Conservation (phyloP, 2,797 vertebrate genomes). For the Sebastes oblongus region DNA sequence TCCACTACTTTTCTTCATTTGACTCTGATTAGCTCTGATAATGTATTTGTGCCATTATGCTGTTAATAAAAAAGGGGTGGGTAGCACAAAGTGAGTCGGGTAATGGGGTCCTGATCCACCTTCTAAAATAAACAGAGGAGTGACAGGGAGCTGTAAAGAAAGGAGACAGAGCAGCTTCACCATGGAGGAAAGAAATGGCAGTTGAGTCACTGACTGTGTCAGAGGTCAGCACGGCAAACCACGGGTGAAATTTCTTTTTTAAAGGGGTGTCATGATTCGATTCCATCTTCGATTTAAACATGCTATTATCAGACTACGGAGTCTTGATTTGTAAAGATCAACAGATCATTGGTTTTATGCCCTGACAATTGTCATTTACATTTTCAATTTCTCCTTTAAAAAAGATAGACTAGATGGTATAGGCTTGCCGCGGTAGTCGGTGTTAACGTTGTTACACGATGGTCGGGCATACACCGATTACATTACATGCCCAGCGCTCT, state of each 20-base stretch:
- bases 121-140: slow-evolving; percentile 68
- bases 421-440: background rate
- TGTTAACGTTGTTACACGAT: fast-evolving
- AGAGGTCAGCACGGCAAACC: background rate
- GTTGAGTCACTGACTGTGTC: slow-evolving; percentile 10
- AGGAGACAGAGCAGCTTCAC: background rate
- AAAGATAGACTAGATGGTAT: background rate
- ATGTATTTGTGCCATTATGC: slow-evolving; percentile 89
- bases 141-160: slow-evolving; percentile 48
- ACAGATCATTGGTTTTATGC: background rate
- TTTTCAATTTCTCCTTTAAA: background rate
- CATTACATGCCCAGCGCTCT: fast-evolving
- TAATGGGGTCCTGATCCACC: slow-evolving; percentile 68
- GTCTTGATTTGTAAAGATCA: no score
- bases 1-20: slow-evolving; percentile 91
- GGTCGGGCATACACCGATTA: background rate
- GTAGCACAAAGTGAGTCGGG: slow-evolving; percentile 44
- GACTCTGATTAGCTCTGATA: slow-evolving; percentile 92
- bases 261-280: background rate
- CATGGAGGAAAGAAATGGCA: slow-evolving; percentile 11
- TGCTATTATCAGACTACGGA: background rate
- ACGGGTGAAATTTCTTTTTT: background rate
- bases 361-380: background rate
- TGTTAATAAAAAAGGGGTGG: slow-evolving; percentile 73
- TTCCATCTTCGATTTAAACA: background rate